A percentile compares a stretch with the other conserved stretches of the same genome.
Conservation (phyloP, 1,140 invertebrate species). For the Lepidurus couesii region DNA sequence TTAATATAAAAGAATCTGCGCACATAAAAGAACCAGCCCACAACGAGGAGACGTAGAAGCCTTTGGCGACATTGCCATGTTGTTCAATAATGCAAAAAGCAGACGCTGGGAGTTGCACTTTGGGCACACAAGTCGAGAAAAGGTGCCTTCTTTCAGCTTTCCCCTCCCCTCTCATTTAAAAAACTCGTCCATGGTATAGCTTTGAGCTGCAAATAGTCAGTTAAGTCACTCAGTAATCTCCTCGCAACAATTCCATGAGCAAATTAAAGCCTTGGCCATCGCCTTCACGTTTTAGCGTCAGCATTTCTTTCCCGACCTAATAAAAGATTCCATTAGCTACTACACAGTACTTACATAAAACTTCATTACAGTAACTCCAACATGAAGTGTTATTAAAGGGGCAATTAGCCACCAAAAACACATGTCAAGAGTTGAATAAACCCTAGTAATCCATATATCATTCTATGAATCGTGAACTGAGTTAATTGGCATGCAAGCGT, state of each 20-base stretch:
- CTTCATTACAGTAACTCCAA: neutral
- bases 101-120: neutral
- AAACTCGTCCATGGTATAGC: neutral
- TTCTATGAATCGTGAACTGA: neutral
- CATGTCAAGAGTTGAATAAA: neutral
- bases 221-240: slow-evolving; percentile 64
- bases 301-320: slow-evolving; percentile 86
- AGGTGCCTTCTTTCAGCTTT: too few relatives aligned
- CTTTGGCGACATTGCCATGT: too few relatives aligned
- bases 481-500: neutral
- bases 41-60: neutral
- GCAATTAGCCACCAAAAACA: neutral
- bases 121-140: too few relatives aligned
- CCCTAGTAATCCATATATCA: neutral
- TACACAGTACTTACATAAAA: neutral
- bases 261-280: slow-evolving; percentile 82
- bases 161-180: neutral
- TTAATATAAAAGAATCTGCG: too few relatives aligned
- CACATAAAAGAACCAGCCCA: too few relatives aligned
- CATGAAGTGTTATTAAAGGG: neutral
- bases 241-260: slow-evolving; percentile 87
- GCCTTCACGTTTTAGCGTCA: slow-evolving; percentile 75
- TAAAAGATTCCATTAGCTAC: slow-evolving; percentile 33
- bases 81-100: neutral
- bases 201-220: slow-evolving; percentile 23